Evolutionary conservation across 2,797 vertebrate genomes (phyloP), one percentile per base, ranked within the genome.

Genomic region (Gambelia wislizenii): DNA sequence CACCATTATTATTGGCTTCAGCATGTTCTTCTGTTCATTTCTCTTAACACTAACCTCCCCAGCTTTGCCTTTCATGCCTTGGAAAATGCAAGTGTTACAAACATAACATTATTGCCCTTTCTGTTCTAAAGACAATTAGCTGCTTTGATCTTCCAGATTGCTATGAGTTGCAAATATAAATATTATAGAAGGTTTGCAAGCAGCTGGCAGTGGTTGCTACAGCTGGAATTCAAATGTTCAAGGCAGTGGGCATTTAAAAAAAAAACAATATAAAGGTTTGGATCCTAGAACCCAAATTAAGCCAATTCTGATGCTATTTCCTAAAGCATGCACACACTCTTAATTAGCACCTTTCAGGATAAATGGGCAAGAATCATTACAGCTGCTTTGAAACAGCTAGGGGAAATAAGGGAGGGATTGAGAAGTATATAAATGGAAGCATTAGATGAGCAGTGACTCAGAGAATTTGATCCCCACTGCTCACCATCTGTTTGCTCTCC

Each of bases 261-360:
- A 83, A 64, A 59, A 4, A 6, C 20, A 14, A 90, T 77, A 54
- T 42, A 74, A 79, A 80, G n/a, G 88, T 90, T 94, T 44, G 90
- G 91, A 80, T 80, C 52, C 30, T 2, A 16, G 70, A n/a, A 67
- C 59, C 72, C 59, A 67, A 44, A 86, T 86, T 89, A 67, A 85
- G 49, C 27, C 78, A 67, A 49, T 88, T 83, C 56, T 12, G 13
- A 30, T 30, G 54, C 79, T 82, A 86, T 89, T 82, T 76, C 67
- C 82, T 49, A 59, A 74, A 79, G 8, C 44, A 22, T 25, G 70
- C 67, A 20, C 56, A 10, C 27, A 76, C 36, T 25, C 27, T 76
- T 82, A 86, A 86, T 89, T 86, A 67, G 83, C 74, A 16, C 82
- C 88, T 92, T 79, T 61, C 85, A 89, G 61, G 84, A 88, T 14